Percentiles rank a stretch among this genome's conserved stretches.
Evolutionary conservation across 2,888 invertebrate species (phyloP).

Genomic region (Tachina grossa): DNA sequence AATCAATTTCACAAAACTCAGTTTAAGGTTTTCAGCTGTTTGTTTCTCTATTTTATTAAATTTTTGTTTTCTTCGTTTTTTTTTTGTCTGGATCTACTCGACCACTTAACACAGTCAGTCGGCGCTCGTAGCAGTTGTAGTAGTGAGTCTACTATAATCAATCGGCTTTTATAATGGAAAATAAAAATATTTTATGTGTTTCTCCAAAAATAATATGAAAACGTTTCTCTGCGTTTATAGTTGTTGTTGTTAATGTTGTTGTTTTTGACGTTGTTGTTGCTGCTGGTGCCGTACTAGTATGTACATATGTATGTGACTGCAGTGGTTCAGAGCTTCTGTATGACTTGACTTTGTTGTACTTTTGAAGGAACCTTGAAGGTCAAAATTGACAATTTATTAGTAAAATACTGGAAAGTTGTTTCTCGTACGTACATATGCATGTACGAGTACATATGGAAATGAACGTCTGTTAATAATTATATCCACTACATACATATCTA

Average conservation of each 20-base stretch:
- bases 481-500: not conserved
- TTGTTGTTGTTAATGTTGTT: conserved; percentile 13
- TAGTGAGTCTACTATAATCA: conserved; percentile 62
- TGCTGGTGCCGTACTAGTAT: conserved; percentile 38
- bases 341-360: conserved; percentile 74
- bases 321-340: conserved; percentile 68
- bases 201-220: conserved; percentile 53
- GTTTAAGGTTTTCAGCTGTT: conserved; percentile 55
- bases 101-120: conserved; percentile 50
- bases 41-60: conserved; percentile 70
- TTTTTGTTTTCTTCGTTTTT: conserved; percentile 27
- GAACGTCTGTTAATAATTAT: not conserved
- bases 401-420: conserved; percentile 69
- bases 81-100: conserved; percentile 45
- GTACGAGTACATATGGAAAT: not conserved
- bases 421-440: conserved; percentile 24
- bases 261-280: no score
- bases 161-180: conserved; percentile 60
- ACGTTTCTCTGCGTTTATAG: conserved; percentile 42
- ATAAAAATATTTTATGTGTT: conserved; percentile 36
- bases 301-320: conserved; percentile 63
- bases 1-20: conserved; percentile 76
- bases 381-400: conserved; percentile 81
- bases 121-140: conserved; percentile 64
- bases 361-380: conserved; percentile 83